These are phyloP conservation scores for Halocaridina rubra DNA, from an alignment of 2,888 invertebrate genomes.

Conservation along the genomic window DNA sequence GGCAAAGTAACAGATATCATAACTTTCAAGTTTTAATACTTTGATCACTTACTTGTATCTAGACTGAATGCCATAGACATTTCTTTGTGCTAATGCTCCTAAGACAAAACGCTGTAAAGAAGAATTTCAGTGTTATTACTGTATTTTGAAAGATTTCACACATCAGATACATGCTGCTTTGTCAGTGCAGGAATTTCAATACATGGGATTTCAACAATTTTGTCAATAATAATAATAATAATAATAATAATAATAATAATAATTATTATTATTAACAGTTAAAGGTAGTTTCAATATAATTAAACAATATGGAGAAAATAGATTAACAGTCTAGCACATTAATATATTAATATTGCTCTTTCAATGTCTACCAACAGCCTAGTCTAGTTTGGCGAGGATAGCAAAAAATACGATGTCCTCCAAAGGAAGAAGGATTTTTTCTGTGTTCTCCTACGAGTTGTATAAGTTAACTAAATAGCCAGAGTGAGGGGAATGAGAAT, in stretches of 20 bases:
- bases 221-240: background rate
- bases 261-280: background rate
- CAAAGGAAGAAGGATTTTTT: too few relatives aligned
- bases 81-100: conserved; percentile 14
- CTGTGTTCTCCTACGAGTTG: too few relatives aligned
- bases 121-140: background rate
- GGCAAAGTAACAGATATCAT: background rate
- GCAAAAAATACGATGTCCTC: too few relatives aligned
- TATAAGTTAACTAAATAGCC: too few relatives aligned
- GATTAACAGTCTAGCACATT: too few relatives aligned
- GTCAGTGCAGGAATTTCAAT: background rate
- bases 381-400: too few relatives aligned
- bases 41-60: conserved; percentile 38
- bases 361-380: too few relatives aligned
- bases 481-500: too few relatives aligned
- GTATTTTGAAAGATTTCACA: background rate
- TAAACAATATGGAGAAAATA: too few relatives aligned
- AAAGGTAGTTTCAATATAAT: background rate
- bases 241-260: background rate
- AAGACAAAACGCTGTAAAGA: conserved; percentile 3
- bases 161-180: too few relatives aligned
- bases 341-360: too few relatives aligned
- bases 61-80: conserved; percentile 29
- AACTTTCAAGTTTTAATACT: background rate
- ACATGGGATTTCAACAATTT: background rate